phyloP scores from a whole-genome alignment of 2,113 vertebrate genomes.

The Nibea coibor region DNA sequence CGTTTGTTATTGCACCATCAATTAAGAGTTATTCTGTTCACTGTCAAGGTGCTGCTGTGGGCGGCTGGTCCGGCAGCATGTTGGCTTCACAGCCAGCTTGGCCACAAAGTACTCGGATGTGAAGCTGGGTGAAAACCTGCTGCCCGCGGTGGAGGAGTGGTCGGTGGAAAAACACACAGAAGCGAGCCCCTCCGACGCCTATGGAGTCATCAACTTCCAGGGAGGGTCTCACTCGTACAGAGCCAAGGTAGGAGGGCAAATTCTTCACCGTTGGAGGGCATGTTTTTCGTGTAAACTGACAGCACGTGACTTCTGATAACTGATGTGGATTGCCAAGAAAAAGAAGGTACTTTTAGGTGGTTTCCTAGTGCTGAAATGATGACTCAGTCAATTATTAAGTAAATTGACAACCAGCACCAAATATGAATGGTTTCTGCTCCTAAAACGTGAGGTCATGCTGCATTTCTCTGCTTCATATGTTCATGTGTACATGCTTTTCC shows the following conservation, averaged over 20 bases:
- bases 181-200: conserved; percentile 95
- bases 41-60: conserved; percentile 93
- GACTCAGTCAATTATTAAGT: too few relatives aligned
- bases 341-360: not conserved
- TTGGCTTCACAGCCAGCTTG: conserved; percentile 96
- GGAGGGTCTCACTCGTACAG: conserved; percentile 99
- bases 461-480: not conserved
- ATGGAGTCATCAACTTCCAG: conserved; percentile 98
- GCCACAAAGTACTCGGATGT: conserved; percentile 96
- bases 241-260: conserved; percentile 88
- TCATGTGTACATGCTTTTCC: not conserved
- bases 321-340: not conserved
- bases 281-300: not conserved
- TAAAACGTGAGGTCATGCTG: not conserved
- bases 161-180: conserved; percentile 97
- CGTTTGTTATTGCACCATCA: not conserved
- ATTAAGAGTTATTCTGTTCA: not conserved
- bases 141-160: conserved; percentile 91
- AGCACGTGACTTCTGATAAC: not conserved
- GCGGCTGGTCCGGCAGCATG: conserved; percentile 96
- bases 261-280: not conserved
- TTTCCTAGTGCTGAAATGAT: not conserved
- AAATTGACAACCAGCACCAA: too few relatives aligned
- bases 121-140: conserved; percentile 92
- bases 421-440: not conserved